Evolutionary conservation across 1,140 invertebrate genomes (phyloP).

Genomic region (Chelonus insularis): DNA sequence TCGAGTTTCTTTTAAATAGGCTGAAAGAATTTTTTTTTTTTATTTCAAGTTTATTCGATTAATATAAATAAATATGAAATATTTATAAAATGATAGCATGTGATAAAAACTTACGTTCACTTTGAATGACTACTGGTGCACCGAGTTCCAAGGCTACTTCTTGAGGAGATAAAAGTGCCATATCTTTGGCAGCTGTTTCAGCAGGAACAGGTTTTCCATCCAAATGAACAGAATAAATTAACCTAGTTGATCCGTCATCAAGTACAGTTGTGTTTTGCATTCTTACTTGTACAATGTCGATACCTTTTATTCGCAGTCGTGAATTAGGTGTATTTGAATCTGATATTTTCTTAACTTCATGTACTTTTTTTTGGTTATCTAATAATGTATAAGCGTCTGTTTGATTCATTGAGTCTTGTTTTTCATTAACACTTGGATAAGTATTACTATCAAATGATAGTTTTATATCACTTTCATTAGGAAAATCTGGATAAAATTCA

Average conservation of each 20-base stretch:
- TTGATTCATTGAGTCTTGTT: slow-evolving; percentile 1
- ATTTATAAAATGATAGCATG: neutral
- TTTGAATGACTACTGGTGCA: slow-evolving; percentile 76
- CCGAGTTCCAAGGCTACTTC: slow-evolving; percentile 76
- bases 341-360: neutral
- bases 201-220: slow-evolving; percentile 76
- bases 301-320: slow-evolving; percentile 29
- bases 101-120: slow-evolving; percentile 82
- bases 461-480: neutral
- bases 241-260: slow-evolving; percentile 41
- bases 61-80: slow-evolving; percentile 9
- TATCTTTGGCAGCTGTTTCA: slow-evolving; percentile 75
- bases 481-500: neutral
- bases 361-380: neutral
- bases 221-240: slow-evolving; percentile 79
- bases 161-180: slow-evolving; percentile 72
- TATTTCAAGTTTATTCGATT: too few relatives aligned
- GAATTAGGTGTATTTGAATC: slow-evolving; percentile 26
- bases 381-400: neutral
- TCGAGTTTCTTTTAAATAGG: slow-evolving; percentile 70
- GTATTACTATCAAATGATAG: neutral
- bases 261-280: slow-evolving; percentile 53
- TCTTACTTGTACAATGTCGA: slow-evolving; percentile 51
- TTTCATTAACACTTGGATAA: too few relatives aligned
- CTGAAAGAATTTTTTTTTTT: slow-evolving; percentile 48